A percentile compares a stretch with the other conserved stretches of the same genome.
These are phyloP conservation scores for Cyprinodon tularosa DNA, from an alignment of 2,113 vertebrate genomes.

Conservation along the genomic window DNA sequence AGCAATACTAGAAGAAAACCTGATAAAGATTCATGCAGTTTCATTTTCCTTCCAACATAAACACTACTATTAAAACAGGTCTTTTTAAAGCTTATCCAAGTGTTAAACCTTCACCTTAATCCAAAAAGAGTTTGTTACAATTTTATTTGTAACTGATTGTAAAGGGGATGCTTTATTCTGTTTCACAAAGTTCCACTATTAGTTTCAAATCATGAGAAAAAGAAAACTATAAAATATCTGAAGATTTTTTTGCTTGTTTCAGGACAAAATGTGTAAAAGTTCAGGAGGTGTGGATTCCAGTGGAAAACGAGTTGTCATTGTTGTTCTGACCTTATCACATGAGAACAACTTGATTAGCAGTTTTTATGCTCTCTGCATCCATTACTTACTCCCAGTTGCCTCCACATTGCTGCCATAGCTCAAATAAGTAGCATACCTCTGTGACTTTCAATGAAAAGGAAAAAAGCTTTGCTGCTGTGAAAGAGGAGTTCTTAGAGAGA, in stretches of 20 bases:
- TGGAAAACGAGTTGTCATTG: background rate
- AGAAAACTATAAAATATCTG: background rate
- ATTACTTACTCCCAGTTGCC: constrained; percentile 18
- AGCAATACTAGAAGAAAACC: too few species aligned
- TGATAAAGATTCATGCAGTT: too few species aligned
- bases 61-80: too few species aligned
- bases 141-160: background rate
- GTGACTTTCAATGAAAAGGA: constrained; percentile 25
- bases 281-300: background rate
- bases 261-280: background rate
- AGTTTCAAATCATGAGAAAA: background rate
- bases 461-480: constrained; percentile 20
- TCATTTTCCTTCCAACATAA: too few species aligned
- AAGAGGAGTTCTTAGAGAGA: constrained; percentile 25
- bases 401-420: constrained; percentile 61
- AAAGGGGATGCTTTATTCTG: background rate
- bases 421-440: constrained; percentile 44
- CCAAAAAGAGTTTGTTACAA: background rate
- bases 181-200: background rate
- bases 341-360: constrained; percentile 1
- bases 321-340: constrained; percentile 17
- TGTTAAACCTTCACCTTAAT: too few species aligned
- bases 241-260: background rate
- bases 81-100: too few species aligned
- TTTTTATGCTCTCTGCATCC: constrained; percentile 13